Evolutionary conservation across 37 sponge, comb jelly and placozoan genomes (phyloP), one percentile per base, ranked within the genome.

Genomic region (Eunapius fragilis): DNA sequence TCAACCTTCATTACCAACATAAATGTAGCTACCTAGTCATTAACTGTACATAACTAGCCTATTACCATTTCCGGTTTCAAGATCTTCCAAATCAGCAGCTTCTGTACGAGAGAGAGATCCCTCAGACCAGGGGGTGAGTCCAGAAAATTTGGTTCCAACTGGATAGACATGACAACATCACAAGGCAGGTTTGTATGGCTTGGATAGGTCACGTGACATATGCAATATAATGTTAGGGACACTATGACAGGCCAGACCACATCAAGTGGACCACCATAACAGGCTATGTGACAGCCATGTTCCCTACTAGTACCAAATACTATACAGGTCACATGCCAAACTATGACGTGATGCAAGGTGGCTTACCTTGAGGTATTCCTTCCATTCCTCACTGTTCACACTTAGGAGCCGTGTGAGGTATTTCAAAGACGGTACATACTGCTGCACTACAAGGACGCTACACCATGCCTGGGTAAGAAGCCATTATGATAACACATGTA

Each of bases 1-100:
- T 31, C 32, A 25, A 12, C 32, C 34, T 3, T 76, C 10, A 25
- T 31, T 34, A 30, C 7, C 72, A 73, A 73, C n/a, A 34, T 22
- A 3, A 37, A 10, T 37, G 41, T 77, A 22, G 10, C 35, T 77
- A 25, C 12, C 32, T 22, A 77, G 41, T 30, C 47, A 26, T 33
- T 27, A 28, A 28, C n/a, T n/a, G n/a, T n/a, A 36, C 47, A 77
- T 37, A 27, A 41, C n/a, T 32, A 3, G 34, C 27, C 27, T 13
- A 28, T 35, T 68, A 91, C 92, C 84, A 84, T 78, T n/a, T 87
- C 74, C 34, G 92, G 84, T 68, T 33, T n/a, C 33, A 91, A 78
- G 1, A 37, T 71, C 49, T 79, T 87, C 88, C 88, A 87, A 0
- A 91, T 31, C 2, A 91, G 73, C 48, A 91, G 73, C 79, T 85